Evolutionary conservation across 2,888 invertebrate genomes (phyloP), one percentile per base, ranked within the genome.

Genomic region (Nemoura dubitans): DNA sequence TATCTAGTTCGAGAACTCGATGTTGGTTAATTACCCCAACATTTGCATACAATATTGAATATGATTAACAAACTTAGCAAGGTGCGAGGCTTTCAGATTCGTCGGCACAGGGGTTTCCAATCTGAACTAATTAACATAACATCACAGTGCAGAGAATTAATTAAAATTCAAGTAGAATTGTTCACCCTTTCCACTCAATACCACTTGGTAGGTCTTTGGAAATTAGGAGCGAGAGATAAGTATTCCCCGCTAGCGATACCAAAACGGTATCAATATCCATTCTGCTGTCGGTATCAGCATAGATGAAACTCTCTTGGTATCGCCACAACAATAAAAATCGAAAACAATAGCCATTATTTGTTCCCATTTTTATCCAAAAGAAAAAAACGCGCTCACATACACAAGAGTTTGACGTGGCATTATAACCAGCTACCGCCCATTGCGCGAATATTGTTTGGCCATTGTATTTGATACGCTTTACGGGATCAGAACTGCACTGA

Each of bases 41-140:
- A 84, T 84, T 84, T 84, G 84, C 84, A 84, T 84, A 84, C 84
- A 84, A 84, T 84, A 84, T 84, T 84, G 84, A 27, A 84, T 84
- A 84, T 59, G 21, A 84, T 84, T 84, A 84, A 27, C 76, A 21
- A 59, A 59, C 21, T 59, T 59, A 59, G 59, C 59, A 59, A 10
- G 27, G 80, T 2, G 29, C 27, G 59, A 59, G 59, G 59, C 59
- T 59, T 59, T 59, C 59, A 59, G 10, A 59, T 59, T 59, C 59
- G 59, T 59, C 59, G 6, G 59, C 59, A 7, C 59, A 59, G 59
- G 59, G 36, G 59, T 59, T 1, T 59, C 59, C 2, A 59, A 10
- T 3, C 59, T 1, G n/a, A 16, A 59, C 59, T 21, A 21, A 59
- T 59, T 16, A 59, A 7, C 59, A 59, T 21, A 59, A 7, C 59